phyloP scores from a whole-genome alignment of 2,113 vertebrate genomes.

The Phrynosoma blainvillii region DNA sequence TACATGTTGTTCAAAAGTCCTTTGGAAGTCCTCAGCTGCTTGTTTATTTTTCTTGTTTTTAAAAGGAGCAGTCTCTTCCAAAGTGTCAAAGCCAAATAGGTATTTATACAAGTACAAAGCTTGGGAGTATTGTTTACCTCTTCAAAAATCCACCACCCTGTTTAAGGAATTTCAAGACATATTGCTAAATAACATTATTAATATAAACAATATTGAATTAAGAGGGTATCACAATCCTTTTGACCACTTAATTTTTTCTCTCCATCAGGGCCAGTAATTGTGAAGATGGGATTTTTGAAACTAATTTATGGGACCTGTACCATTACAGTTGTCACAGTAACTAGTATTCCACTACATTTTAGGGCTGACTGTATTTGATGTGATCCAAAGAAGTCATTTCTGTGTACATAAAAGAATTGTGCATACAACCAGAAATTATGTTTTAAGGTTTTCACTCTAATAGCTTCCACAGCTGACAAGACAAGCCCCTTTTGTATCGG shows the following conservation, averaged over 20 bases:
- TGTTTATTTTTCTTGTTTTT: not conserved
- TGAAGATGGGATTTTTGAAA: not conserved
- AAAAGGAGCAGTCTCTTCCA: not conserved
- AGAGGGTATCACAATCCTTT: not conserved
- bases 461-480: not conserved
- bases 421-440: not conserved
- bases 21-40: not conserved
- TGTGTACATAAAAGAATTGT: not conserved
- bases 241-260: not conserved
- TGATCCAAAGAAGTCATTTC: not conserved
- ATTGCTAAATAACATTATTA: not conserved
- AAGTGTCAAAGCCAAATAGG: not conserved
- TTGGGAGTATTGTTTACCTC: not conserved
- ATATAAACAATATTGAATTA: not conserved
- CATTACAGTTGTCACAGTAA: not conserved
- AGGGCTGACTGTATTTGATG: not conserved
- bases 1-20: slow-evolving; percentile 33
- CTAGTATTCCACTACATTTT: not conserved
- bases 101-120: not conserved
- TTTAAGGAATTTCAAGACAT: not conserved
- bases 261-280: not conserved
- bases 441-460: not conserved
- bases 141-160: not conserved
- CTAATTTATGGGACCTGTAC: not conserved
- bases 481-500: not conserved